Evolutionary conservation across 2,113 vertebrate genomes (phyloP).

Genomic region (Syngnathus typhle): DNA sequence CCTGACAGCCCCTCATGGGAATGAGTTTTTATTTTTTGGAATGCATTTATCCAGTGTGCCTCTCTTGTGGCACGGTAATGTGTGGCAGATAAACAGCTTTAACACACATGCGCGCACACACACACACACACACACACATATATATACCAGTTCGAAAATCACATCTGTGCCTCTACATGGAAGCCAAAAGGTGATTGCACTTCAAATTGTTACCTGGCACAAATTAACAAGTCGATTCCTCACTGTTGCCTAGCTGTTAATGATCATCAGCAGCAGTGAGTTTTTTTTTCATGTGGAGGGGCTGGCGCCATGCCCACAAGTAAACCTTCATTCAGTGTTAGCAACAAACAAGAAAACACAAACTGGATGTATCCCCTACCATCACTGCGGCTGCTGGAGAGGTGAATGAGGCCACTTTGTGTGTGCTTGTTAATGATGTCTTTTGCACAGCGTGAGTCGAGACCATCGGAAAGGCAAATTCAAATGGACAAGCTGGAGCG

Average conservation of each 20-base stretch:
- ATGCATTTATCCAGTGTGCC: slow-evolving; percentile 76
- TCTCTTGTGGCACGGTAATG: slow-evolving; percentile 82
- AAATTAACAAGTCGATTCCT: slow-evolving; percentile 2
- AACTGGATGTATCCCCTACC: not conserved
- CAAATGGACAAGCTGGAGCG: slow-evolving; percentile 17
- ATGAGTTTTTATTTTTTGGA: slow-evolving; percentile 49
- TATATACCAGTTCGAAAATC: no score
- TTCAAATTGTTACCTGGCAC: slow-evolving; percentile 12
- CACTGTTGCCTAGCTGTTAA: slow-evolving; percentile 8
- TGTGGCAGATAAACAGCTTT: slow-evolving; percentile 93
- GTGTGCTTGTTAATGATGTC: not conserved
- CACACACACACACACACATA: slow-evolving; percentile 68
- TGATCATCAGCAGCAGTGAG: not conserved
- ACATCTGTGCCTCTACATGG: no score
- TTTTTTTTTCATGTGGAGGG: slow-evolving; percentile 16
- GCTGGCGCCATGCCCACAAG: slow-evolving; percentile 1
- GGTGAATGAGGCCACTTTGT: not conserved
- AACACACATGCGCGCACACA: slow-evolving; percentile 30
- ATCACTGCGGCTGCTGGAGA: not conserved
- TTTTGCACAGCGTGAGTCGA: slow-evolving; percentile 1
- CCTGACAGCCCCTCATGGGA: not conserved
- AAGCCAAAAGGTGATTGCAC: not conserved
- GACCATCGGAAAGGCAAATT: slow-evolving; percentile 18
- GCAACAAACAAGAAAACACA: not conserved
- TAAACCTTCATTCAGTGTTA: not conserved